A percentile compares a stretch with the other conserved stretches of the same genome.
phyloP scores from a whole-genome alignment of 1,140 invertebrate species.

The Amphibalanus amphitrite region DNA sequence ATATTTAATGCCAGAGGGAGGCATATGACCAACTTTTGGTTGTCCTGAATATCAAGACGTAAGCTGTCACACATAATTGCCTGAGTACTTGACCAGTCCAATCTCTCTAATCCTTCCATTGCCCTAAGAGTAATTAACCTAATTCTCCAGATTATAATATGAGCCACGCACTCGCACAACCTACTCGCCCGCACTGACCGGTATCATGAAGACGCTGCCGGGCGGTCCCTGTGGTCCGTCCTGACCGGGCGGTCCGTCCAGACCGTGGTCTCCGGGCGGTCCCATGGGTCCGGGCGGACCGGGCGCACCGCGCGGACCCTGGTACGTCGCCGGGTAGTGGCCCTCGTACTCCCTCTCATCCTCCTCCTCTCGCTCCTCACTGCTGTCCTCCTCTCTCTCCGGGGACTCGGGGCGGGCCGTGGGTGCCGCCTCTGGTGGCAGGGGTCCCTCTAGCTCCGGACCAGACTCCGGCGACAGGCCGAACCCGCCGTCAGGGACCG shows the following conservation, averaged over 20 bases:
- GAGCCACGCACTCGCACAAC: too few relatives aligned
- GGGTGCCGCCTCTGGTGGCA: background rate
- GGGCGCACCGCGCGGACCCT: conserved; percentile 46
- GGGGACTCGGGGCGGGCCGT: background rate
- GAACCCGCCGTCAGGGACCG: background rate
- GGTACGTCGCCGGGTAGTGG: conserved; percentile 26
- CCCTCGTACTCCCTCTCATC: background rate
- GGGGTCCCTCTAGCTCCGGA: too few relatives aligned
- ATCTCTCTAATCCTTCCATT: too few relatives aligned
- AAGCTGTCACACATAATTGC: too few relatives aligned
- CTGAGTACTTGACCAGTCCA: too few relatives aligned
- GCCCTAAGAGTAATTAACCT: too few relatives aligned
- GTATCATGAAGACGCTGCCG: conserved; percentile 71
- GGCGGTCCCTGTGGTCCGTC: conserved; percentile 51
- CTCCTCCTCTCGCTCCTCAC: too few relatives aligned
- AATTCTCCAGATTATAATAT: too few relatives aligned
- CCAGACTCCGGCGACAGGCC: background rate
- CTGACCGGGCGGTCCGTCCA: conserved; percentile 46
- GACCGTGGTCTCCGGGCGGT: conserved; percentile 48
- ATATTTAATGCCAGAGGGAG: too few relatives aligned
- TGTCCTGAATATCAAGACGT: too few relatives aligned
- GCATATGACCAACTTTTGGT: too few relatives aligned
- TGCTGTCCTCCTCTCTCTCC: too few relatives aligned
- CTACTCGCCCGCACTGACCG: conserved; percentile 33
- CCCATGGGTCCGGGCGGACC: conserved; percentile 42